Evolutionary conservation across 2,888 invertebrate genomes (phyloP), one percentile per base, ranked within the genome.

Genomic region (Pseudococcus jackbeardsleyi): DNA sequence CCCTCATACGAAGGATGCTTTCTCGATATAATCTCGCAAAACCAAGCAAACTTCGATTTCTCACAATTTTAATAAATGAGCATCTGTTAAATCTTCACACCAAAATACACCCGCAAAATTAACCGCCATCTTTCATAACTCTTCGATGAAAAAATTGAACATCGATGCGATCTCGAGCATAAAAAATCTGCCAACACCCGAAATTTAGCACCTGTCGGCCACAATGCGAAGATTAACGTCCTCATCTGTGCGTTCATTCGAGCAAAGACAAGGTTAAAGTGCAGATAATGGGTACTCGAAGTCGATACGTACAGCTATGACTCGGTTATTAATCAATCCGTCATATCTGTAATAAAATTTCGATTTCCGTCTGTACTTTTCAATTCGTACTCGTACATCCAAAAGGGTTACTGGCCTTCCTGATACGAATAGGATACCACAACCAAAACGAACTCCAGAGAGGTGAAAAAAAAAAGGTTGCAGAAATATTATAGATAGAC

Each of bases 331-430:
- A 72, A 72, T 79, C 79, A 39, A 79, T 79, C 79, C 79, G 42
- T 79, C 79, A 79, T 79, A 79, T 77, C 77, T 33, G 39, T 17
- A 77, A 77, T 79, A 79, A 79, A 42, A 79, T 79, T 79, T 79
- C 79, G 79, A 79, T 79, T 79, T 79, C 26, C 42, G 77, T 79
- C 79, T 22, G 19, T 5, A 79, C 26, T 79, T 77, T 77, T 79
- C 42, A 33, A 33, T 33, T 33, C 26, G 26, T 33, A 33, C 26
- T 33, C 26, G 26, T 33, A 79, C 22, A 9, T 19, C 42, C 4
- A 22, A 42, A 46, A 79, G 79, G 79, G 79, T 79, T 17, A 79
- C 79, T 79, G 79, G 79, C 79, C 79, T 79, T 46, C 26, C 26
- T 33, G 26, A 33, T 33, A 33, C 26, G 26, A 33, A 33, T 33